Evolutionary conservation across 2,113 vertebrate genomes (phyloP).

Genomic region (Notechis scutatus): DNA sequence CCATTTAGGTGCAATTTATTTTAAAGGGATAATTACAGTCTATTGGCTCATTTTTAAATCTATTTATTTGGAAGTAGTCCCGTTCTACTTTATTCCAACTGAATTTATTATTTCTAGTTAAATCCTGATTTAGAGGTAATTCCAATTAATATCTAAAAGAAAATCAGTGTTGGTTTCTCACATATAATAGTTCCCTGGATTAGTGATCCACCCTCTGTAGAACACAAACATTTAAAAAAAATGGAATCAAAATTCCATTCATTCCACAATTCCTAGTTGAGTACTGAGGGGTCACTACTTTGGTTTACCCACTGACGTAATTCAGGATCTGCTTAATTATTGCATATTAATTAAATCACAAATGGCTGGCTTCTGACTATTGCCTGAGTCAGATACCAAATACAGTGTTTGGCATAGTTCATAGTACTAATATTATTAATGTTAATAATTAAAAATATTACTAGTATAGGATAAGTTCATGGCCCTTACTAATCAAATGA

Average conservation of each 20-base stretch:
- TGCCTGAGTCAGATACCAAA: neutral
- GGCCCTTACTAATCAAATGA: neutral
- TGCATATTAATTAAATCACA: neutral
- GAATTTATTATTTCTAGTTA: neutral
- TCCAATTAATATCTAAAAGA: neutral
- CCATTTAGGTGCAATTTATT: neutral
- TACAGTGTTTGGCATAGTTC: neutral
- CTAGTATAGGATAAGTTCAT: neutral
- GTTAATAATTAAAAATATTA: neutral
- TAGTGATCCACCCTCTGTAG: neutral
- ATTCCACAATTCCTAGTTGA: neutral
- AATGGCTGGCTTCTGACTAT: neutral
- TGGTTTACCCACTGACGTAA: neutral
- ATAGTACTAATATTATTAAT: neutral
- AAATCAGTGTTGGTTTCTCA: neutral
- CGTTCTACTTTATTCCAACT: neutral
- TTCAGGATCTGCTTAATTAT: neutral
- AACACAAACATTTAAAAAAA: neutral
- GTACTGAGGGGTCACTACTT: neutral
- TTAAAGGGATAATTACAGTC: neutral
- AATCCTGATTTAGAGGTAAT: neutral
- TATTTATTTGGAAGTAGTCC: neutral
- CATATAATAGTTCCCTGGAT: neutral
- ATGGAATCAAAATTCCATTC: neutral
- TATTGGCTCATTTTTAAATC: neutral